Conservation (phyloP, 2,797 vertebrate genomes). For the Poeciliopsis turneri region DNA sequence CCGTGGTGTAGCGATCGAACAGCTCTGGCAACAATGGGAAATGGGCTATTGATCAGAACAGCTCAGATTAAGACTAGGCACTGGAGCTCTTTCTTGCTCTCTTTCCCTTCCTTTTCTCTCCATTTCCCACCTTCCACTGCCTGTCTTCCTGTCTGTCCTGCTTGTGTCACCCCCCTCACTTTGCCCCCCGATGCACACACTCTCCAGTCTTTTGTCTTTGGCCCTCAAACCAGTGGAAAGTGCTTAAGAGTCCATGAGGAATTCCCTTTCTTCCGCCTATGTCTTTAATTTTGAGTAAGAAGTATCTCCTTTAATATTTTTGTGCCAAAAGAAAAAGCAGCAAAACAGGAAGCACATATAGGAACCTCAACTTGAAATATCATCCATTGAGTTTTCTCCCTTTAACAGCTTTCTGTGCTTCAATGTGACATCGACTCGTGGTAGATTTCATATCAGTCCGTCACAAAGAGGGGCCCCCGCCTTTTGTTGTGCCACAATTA, state of each 20-base stretch:
- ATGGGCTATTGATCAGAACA: constrained; percentile 98
- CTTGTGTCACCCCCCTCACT: constrained; percentile 57
- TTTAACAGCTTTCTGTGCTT: constrained; percentile 53
- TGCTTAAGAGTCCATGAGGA: constrained; percentile 57
- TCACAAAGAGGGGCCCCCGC: constrained; percentile 43
- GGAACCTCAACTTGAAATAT: constrained; percentile 20
- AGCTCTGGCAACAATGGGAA: constrained; percentile 99
- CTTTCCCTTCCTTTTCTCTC: constrained; percentile 83
- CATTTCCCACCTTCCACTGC: constrained; percentile 82
- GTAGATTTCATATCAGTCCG: constrained; percentile 66
- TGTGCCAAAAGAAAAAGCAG: constrained; percentile 13
- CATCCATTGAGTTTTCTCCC: constrained; percentile 23
- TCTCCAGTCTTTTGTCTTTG: constrained; percentile 48
- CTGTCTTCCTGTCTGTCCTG: constrained; percentile 75
- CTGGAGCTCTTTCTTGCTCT: constrained; percentile 94
- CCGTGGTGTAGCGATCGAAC: constrained; percentile 97
- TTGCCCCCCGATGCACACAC: not conserved
- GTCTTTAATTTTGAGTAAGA: constrained; percentile 27
- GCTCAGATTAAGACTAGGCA: constrained; percentile 99
- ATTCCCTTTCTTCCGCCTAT: constrained; percentile 52
- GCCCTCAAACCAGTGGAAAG: constrained; percentile 56
- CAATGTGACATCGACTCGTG: constrained; percentile 62
- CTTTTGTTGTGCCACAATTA: constrained; percentile 71
- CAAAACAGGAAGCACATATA: constrained; percentile 1
- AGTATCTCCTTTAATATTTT: constrained; percentile 13